Conservation (phyloP, 2,888 invertebrate genomes). For the Aphidoletes aphidimyza region DNA sequence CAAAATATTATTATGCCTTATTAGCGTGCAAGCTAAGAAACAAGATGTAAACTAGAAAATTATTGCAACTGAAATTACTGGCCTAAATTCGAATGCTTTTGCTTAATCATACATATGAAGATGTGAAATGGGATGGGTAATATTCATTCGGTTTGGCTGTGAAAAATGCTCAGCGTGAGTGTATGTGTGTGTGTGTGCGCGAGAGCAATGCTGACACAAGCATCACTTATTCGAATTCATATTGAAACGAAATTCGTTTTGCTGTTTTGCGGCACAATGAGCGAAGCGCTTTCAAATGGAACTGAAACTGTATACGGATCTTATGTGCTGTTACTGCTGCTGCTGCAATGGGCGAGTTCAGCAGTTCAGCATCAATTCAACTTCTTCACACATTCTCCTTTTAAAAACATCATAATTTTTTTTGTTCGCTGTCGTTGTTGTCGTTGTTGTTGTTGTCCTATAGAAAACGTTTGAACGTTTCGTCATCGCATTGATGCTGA, state of each 20-base stretch:
- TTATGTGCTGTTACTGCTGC: too few species aligned
- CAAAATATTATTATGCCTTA: constrained; percentile 39
- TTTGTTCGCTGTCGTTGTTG: too few species aligned
- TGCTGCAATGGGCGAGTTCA: constrained; percentile 21
- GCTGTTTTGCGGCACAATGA: background rate
- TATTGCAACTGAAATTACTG: constrained; percentile 46
- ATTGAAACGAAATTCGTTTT: background rate
- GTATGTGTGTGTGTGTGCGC: too few species aligned
- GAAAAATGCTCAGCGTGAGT: background rate
- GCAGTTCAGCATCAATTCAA: constrained; percentile 8
- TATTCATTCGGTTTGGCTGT: too few species aligned
- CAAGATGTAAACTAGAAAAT: constrained; percentile 51
- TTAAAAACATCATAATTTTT: too few species aligned
- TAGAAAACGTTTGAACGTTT: too few species aligned
- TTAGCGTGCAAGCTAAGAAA: background rate
- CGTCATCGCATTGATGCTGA: too few species aligned
- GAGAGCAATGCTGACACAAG: too few species aligned
- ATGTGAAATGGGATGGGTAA: constrained; percentile 48
- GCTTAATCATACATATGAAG: constrained; percentile 43
- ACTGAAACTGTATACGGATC: background rate
- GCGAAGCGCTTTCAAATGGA: background rate
- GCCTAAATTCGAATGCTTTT: constrained; percentile 48
- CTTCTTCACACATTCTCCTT: constrained; percentile 11
- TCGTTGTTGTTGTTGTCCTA: too few species aligned
- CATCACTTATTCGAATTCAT: too few species aligned